Base-by-base conservation (phyloP, 1,140 invertebrate genomes). In the Carposina sasakii region DNA sequence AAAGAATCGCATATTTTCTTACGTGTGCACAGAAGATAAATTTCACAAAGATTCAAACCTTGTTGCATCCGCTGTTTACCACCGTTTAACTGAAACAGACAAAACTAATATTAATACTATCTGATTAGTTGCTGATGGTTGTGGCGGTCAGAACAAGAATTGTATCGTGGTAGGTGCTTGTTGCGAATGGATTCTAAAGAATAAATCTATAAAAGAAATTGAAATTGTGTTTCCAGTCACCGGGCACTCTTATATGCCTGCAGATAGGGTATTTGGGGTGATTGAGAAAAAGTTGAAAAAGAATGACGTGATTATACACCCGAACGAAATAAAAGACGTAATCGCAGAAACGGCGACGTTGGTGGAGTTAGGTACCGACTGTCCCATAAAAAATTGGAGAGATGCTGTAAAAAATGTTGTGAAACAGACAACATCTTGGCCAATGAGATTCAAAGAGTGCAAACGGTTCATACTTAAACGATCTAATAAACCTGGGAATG, bases 111-210 rank as follows among this genome's bases (percentile, higher is more conserved):
- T 53, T 12, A 16, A 26, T 12, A 33, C 31, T 19, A 59, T 62
- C 37, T 41, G 49, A 9, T 57, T 67, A 24, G 44, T 65, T 28
- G 57, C 61, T 2, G 65, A 69, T 43, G 60, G 59, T 36, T 68
- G 58, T 28, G 58, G 52, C 12, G 58, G 48, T 5, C 62, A 69
- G 63, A 67, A 54, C 48, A 65, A 63, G 51, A 67, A 72, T 52
- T 30, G 37, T 19, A 56, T 50, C 13, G 16, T 72, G 13, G 34
- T 69, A n/a, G 46, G 33, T 17, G 54, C 53, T 43, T 54, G 43
- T 16, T 47, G 31, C 19, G 56, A 58, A 40, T 63, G 57, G 60
- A 12, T 63, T 5, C 19, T 46, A 13, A 22, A 43, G 16, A 34
- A 55, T 50, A 16, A 13, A 16, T 15, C 19, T 12, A 20, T 51